A percentile compares a stretch with the other conserved stretches of the same genome.
Evolutionary conservation across 2,797 vertebrate genomes (phyloP).

Genomic region (Chaenodraco wilsoni): DNA sequence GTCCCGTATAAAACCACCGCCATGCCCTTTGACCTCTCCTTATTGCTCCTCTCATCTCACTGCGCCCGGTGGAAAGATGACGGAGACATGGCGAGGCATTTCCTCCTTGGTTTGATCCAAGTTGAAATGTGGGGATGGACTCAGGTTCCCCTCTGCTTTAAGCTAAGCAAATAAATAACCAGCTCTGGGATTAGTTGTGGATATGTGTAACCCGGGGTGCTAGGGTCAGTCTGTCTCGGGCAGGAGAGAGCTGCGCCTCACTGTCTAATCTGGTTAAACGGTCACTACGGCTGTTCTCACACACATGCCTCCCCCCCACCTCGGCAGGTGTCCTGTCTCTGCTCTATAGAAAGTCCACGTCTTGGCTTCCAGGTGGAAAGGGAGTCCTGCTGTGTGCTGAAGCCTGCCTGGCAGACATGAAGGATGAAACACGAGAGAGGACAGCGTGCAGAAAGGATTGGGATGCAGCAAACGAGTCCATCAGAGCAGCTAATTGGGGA

Average conservation of each 20-base stretch:
- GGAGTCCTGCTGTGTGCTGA: conserved; percentile 45
- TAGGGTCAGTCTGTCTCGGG: conserved; percentile 69
- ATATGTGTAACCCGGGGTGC: conserved; percentile 63
- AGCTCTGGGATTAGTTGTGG: conserved; percentile 59
- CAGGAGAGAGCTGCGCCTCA: conserved; percentile 45
- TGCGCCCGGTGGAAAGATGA: conserved; percentile 17
- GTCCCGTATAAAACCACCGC: conserved; percentile 9
- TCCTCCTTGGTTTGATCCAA: conserved; percentile 55
- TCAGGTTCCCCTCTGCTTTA: conserved; percentile 49
- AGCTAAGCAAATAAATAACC: conserved; percentile 75
- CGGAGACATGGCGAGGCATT: conserved; percentile 47
- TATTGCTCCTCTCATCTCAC: conserved; percentile 21
- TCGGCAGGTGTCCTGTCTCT: conserved; percentile 62
- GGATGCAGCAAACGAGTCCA: conserved; percentile 54
- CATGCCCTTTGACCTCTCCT: conserved; percentile 26
- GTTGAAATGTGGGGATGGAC: conserved; percentile 38
- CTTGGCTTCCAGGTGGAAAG: conserved; percentile 48
- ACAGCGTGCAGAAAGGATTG: conserved; percentile 50
- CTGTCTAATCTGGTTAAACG: conserved; percentile 86
- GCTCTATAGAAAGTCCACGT: conserved; percentile 36
- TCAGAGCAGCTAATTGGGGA: conserved; percentile 67
- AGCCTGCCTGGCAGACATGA: conserved; percentile 61
- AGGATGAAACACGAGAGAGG: conserved; percentile 48
- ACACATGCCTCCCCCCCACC: conserved; percentile 17
- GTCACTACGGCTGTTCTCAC: conserved; percentile 67